Evolutionary conservation across 2,888 invertebrate genomes (phyloP).

Genomic region (Salpingus planirostris): DNA sequence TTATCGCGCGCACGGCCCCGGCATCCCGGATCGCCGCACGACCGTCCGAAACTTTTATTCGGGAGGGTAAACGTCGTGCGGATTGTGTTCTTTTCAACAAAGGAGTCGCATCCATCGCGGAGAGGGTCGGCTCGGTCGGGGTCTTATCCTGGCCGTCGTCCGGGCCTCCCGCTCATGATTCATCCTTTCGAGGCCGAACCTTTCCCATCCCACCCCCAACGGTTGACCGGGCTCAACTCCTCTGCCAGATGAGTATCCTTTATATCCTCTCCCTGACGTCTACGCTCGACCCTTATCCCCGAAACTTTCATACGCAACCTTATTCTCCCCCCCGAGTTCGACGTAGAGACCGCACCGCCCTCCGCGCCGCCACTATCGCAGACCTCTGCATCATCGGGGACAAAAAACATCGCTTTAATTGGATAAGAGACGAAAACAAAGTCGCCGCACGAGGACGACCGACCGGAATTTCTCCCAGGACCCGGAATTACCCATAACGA

Average conservation of each 20-base stretch:
- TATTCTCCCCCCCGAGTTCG: too few relatives aligned
- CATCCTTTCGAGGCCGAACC: slow-evolving; percentile 37
- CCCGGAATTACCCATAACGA: too few relatives aligned
- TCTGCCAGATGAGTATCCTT: slow-evolving; percentile 19
- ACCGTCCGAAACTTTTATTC: neutral
- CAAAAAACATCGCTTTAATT: slow-evolving; percentile 10
- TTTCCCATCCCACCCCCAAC: slow-evolving; percentile 33
- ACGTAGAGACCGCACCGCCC: too few relatives aligned
- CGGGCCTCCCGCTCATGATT: slow-evolving; percentile 37
- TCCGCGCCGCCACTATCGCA: slow-evolving; percentile 2
- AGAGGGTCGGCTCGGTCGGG: slow-evolving; percentile 33
- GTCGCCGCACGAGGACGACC: too few relatives aligned
- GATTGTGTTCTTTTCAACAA: slow-evolving; percentile 18
- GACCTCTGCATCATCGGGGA: neutral
- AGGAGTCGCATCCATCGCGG: slow-evolving; percentile 16
- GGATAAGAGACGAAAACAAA: slow-evolving; percentile 11
- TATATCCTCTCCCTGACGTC: slow-evolving; percentile 19
- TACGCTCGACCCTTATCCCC: slow-evolving; percentile 13
- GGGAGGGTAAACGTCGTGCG: neutral
- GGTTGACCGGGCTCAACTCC: slow-evolving; percentile 22
- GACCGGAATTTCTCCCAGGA: too few relatives aligned
- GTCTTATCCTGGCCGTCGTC: too few relatives aligned
- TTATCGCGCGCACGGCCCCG: neutral
- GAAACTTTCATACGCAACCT: slow-evolving; percentile 15
- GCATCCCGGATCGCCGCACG: neutral